phyloP scores from a whole-genome alignment of 2,888 invertebrate genomes.

The Schizaphis graminum region DNA sequence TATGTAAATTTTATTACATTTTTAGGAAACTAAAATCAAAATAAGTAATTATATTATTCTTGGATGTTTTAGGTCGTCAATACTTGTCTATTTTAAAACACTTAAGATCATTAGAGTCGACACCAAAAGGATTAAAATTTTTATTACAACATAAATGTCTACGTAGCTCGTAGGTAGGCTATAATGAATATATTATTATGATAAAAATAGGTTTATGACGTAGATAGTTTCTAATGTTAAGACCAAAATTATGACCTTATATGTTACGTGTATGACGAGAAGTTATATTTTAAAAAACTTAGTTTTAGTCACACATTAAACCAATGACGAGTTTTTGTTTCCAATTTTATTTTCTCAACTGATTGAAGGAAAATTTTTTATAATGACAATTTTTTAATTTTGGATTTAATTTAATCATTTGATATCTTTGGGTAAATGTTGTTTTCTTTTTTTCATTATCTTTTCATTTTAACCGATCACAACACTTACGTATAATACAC shows the following conservation, averaged over 20 bases:
- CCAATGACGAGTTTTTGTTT: not conserved
- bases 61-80: not conserved
- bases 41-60: not conserved
- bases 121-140: slow-evolving; percentile 42
- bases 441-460: not conserved
- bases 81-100: slow-evolving; percentile 41
- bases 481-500: not conserved
- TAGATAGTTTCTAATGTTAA: not conserved
- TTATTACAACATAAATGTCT: slow-evolving; percentile 31
- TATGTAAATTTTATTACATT: not conserved
- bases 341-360: not conserved
- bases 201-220: slow-evolving; percentile 25
- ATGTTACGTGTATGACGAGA: not conserved
- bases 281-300: not conserved
- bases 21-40: not conserved
- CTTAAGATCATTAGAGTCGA: slow-evolving; percentile 18
- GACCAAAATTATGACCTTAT: not conserved
- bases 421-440: not conserved
- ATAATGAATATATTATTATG: slow-evolving; percentile 20
- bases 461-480: not conserved
- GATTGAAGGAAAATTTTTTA: not conserved
- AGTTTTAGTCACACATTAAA: not conserved
- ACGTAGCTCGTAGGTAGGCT: not conserved
- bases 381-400: not conserved
- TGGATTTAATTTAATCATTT: not conserved